phyloP scores from a whole-genome alignment of 2,797 vertebrate genomes.

The Chelon labrosus region DNA sequence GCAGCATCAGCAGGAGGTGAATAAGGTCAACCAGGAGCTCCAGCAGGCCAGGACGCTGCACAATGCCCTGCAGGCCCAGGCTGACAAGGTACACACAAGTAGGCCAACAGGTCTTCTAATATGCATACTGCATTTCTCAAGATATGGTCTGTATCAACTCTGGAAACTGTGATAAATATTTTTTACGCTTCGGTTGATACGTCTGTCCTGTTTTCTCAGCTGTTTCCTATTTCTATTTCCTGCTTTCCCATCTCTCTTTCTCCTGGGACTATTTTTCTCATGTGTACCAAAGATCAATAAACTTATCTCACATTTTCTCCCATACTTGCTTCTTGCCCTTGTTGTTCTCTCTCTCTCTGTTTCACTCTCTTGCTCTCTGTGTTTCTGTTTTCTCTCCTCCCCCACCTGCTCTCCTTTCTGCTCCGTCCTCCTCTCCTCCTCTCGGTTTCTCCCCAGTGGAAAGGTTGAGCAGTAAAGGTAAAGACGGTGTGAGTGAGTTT shows the following conservation, averaged over 20 bases:
- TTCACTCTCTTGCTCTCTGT: conserved; percentile 68
- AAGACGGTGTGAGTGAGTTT: conserved; percentile 66
- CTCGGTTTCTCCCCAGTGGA: conserved; percentile 81
- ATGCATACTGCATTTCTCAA: conserved; percentile 11
- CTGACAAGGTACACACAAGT: conserved; percentile 80
- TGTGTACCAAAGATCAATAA: conserved; percentile 68
- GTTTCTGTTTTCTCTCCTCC: conserved; percentile 35
- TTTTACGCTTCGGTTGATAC: conserved; percentile 15
- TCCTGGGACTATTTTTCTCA: conserved; percentile 47
- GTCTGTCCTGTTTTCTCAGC: conserved; percentile 59
- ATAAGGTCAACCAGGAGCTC: conserved; percentile 85
- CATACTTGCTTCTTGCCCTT: conserved; percentile 54
- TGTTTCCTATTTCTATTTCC: conserved; percentile 48
- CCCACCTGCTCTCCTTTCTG: conserved; percentile 46
- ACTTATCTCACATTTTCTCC: conserved; percentile 71
- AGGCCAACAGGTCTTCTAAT: not conserved
- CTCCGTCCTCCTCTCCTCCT: conserved; percentile 67
- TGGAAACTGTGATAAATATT: conserved; percentile 14
- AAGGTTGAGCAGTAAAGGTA: conserved; percentile 83
- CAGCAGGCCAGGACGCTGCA: conserved; percentile 84
- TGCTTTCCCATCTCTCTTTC: conserved; percentile 31
- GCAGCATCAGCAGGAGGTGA: conserved; percentile 84
- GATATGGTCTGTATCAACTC: conserved; percentile 7
- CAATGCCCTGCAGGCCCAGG: conserved; percentile 84
- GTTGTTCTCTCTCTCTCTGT: conserved; percentile 57